These are phyloP conservation scores for Cherax quadricarinatus DNA, from an alignment of 1,140 invertebrate genomes.

Conservation along the genomic window DNA sequence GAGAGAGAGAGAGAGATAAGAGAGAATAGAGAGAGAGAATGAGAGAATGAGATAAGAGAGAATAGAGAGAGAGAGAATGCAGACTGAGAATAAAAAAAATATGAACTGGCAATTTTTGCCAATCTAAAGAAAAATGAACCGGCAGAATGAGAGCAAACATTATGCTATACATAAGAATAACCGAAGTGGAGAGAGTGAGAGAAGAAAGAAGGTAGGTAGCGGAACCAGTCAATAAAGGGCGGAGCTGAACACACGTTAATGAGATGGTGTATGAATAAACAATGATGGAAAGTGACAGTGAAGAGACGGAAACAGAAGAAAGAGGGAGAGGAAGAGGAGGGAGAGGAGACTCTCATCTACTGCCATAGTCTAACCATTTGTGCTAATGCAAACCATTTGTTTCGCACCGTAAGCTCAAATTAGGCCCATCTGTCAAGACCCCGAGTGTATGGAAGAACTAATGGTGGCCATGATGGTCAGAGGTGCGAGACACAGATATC, in stretches of 20 bases:
- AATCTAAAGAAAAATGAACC: too few relatives aligned
- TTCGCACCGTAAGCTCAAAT: conserved; percentile 39
- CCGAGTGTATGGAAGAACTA: not conserved
- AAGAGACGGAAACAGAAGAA: not conserved
- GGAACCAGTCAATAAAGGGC: not conserved
- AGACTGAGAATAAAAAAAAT: too few relatives aligned
- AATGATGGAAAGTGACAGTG: not conserved
- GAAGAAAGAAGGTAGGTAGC: not conserved
- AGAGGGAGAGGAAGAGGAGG: not conserved
- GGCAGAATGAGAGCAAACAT: too few relatives aligned
- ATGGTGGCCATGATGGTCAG: not conserved
- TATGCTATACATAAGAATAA: not conserved
- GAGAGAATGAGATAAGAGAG: not conserved
- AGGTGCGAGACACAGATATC: not conserved
- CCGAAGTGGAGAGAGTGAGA: not conserved
- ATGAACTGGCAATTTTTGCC: too few relatives aligned
- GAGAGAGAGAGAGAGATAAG: not conserved
- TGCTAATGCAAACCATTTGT: conserved; percentile 55
- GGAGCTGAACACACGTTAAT: not conserved
- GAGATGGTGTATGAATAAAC: not conserved
- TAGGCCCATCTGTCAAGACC: conserved; percentile 35
- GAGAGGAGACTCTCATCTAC: conserved; percentile 11
- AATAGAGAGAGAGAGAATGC: not conserved
- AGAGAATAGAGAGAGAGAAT: too few relatives aligned
- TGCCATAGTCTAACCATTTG: conserved; percentile 30